A percentile compares a stretch with the other conserved stretches of the same genome.
Evolutionary conservation across 2,113 vertebrate genomes (phyloP).

Genomic region (Smithornis capensis): DNA sequence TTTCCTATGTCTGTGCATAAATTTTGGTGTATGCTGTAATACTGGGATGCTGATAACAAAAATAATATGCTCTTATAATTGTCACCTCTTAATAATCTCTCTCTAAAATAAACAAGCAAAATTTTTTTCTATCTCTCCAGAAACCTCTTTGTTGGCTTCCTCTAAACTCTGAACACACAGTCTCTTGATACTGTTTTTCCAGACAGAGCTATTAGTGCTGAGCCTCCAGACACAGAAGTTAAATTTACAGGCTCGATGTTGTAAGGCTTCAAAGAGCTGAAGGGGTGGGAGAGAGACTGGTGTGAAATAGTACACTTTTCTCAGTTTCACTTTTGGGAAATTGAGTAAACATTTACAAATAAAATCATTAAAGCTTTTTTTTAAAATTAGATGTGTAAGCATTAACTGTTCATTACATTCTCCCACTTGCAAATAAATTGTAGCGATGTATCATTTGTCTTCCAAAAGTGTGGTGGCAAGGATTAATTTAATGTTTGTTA

Average conservation of each 20-base stretch:
- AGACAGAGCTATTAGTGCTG: slow-evolving; percentile 45
- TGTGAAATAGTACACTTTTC: neutral
- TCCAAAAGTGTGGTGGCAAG: neutral
- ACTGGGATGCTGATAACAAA: neutral
- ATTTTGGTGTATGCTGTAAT: neutral
- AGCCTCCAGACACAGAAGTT: slow-evolving; percentile 33
- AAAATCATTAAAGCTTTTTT: neutral
- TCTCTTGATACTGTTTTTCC: slow-evolving; percentile 38
- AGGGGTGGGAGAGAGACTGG: neutral
- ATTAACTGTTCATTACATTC: slow-evolving; percentile 17
- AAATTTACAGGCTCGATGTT: slow-evolving; percentile 2
- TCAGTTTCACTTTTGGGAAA: slow-evolving; percentile 21
- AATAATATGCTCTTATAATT: neutral
- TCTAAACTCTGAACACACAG: neutral
- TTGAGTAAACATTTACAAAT: slow-evolving; percentile 44
- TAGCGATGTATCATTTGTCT: neutral
- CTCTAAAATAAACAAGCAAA: neutral
- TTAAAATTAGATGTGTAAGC: neutral
- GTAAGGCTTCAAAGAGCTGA: neutral
- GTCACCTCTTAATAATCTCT: neutral
- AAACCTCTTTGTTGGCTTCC: neutral
- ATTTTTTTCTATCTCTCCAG: neutral
- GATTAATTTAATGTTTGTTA: slow-evolving; percentile 24
- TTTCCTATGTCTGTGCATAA: neutral
- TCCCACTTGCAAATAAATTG: neutral